These are phyloP conservation scores for Cantharis rustica DNA, from an alignment of 2,888 invertebrate genomes.

Conservation along the genomic window DNA sequence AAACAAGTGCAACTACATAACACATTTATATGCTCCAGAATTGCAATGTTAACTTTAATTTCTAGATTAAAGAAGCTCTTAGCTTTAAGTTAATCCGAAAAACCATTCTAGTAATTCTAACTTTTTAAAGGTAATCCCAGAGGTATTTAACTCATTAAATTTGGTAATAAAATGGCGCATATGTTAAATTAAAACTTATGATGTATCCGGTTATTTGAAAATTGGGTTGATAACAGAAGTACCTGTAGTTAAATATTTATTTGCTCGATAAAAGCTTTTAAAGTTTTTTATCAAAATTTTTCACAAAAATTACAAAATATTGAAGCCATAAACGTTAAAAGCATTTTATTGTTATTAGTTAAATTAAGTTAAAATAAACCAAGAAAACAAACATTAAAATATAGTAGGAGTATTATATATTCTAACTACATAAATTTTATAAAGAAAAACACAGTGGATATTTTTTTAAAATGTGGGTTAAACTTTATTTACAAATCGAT, in stretches of 20 bases:
- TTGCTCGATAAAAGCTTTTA: not conserved
- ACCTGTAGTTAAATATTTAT: not conserved
- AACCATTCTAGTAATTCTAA: not conserved
- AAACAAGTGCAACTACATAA: constrained; percentile 7
- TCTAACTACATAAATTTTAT: not conserved
- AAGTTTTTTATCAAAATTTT: not conserved
- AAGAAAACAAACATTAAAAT: no score
- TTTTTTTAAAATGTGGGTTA: not conserved
- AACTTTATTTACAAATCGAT: not conserved
- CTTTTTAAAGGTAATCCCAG: not conserved
- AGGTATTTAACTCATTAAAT: not conserved
- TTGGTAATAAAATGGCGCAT: not conserved
- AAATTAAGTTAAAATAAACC: not conserved
- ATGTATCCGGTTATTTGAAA: not conserved
- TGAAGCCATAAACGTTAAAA: not conserved
- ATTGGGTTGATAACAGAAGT: not conserved
- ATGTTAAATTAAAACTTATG: not conserved
- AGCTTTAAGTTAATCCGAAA: not conserved
- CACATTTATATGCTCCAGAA: constrained; percentile 19
- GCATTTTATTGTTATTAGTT: not conserved
- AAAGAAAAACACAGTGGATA: not conserved
- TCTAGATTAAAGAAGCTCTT: constrained; percentile 2
- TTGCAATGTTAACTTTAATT: constrained; percentile 17
- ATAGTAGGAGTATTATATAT: no score
- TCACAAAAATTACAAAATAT: not conserved